These are phyloP conservation scores for Torymus aiolomorphi DNA, from an alignment of 2,888 invertebrate species.

Conservation along the genomic window DNA sequence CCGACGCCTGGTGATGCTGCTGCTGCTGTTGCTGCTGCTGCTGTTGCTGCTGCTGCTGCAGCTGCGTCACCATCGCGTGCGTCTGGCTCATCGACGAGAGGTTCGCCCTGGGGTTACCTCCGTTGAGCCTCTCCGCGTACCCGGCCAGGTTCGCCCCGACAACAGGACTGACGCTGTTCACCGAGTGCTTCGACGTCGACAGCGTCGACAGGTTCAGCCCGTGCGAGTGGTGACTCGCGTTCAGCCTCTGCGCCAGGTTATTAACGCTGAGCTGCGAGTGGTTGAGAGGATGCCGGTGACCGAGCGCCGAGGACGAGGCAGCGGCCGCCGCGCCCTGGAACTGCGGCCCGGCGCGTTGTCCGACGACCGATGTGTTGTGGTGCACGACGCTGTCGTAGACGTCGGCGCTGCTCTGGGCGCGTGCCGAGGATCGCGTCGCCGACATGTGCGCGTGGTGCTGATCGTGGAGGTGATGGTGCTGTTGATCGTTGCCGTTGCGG, in stretches of 20 bases:
- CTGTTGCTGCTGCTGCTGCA: conserved; percentile 47
- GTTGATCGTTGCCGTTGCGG: conserved; percentile 56
- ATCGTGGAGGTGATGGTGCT: conserved; percentile 61
- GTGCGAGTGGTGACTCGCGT: conserved; percentile 64
- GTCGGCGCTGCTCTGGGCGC: conserved; percentile 64
- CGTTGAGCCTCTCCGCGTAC: conserved; percentile 6
- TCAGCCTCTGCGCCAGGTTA: conserved; percentile 72
- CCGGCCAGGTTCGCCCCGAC: conserved; percentile 64
- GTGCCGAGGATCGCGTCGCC: conserved; percentile 20
- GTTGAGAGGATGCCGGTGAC: conserved; percentile 66
- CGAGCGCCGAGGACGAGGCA: not conserved
- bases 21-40: conserved; percentile 45
- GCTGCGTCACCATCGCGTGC: conserved; percentile 56
- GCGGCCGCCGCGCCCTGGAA: conserved; percentile 43
- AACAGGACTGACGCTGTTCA: conserved; percentile 74
- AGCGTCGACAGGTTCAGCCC: conserved; percentile 71
- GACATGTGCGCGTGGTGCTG: conserved; percentile 59
- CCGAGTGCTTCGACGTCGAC: conserved; percentile 74
- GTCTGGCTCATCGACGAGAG: conserved; percentile 19
- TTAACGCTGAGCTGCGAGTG: conserved; percentile 75
- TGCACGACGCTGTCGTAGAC: conserved; percentile 70
- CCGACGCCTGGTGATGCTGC: conserved; percentile 63
- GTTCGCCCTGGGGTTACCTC: conserved; percentile 25
- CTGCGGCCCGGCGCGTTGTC: conserved; percentile 27
- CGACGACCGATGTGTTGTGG: not conserved